phyloP scores from a whole-genome alignment of 2,797 vertebrate genomes.

The Manis javanica region DNA sequence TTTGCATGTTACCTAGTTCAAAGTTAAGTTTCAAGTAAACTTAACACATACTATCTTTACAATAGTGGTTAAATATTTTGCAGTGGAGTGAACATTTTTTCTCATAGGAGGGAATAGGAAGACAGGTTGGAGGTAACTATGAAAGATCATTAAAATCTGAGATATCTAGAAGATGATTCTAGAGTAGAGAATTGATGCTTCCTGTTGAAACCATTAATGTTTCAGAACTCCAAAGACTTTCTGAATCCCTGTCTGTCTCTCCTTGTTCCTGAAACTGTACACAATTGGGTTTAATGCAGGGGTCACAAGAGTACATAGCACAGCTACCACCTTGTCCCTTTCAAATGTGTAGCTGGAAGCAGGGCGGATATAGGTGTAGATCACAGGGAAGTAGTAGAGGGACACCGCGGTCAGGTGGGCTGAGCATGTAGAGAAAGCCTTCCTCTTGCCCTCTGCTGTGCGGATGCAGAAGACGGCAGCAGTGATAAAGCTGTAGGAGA shows the following conservation, averaged over 20 bases:
- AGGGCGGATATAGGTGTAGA: conserved; percentile 80
- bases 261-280: conserved; percentile 78
- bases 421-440: conserved; percentile 79
- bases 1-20: not conserved
- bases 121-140: not conserved
- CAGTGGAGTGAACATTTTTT: too few relatives aligned
- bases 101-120: not conserved
- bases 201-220: not conserved
- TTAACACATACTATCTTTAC: not conserved
- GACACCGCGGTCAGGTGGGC: conserved; percentile 76
- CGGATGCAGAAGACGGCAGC: conserved; percentile 70
- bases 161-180: not conserved
- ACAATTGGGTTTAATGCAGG: conserved; percentile 79
- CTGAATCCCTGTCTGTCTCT: conserved; percentile 74
- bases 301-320: conserved; percentile 73
- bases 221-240: conserved; percentile 57
- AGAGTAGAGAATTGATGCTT: not conserved
- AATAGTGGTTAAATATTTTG: not conserved
- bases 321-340: conserved; percentile 77
- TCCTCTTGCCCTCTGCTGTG: conserved; percentile 74
- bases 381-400: conserved; percentile 77
- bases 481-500: conserved; percentile 78
- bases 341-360: conserved; percentile 75
- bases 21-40: not conserved
- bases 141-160: not conserved